phyloP scores from a whole-genome alignment of 53 echinoderm and acorn worm species.

The Henricia sp. region DNA sequence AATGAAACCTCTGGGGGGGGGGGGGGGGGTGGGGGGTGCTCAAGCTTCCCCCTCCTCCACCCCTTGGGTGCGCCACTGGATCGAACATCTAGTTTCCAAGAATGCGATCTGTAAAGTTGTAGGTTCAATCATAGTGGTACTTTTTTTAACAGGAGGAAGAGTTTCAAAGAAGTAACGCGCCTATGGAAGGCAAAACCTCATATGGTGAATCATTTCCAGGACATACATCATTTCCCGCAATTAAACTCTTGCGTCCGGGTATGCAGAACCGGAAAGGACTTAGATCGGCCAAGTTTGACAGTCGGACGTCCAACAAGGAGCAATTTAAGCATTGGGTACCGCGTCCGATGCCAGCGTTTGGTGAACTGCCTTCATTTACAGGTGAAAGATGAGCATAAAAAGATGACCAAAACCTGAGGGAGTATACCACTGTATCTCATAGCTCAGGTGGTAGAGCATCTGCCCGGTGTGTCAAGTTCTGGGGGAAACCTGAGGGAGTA shows the following conservation, averaged over 20 bases:
- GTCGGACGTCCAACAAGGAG: conserved; percentile 88
- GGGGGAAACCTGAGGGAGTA: too few species aligned
- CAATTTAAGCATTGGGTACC: conserved; percentile 79
- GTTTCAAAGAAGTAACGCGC: conserved; percentile 74
- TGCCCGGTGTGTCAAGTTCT: too few species aligned
- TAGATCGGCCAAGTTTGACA: conserved; percentile 87
- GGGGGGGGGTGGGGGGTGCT: too few species aligned
- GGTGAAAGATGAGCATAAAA: conserved; percentile 46
- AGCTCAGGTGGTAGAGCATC: too few species aligned
- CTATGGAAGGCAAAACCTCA: conserved; percentile 74
- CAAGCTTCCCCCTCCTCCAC: too few species aligned
- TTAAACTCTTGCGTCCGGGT: conserved; percentile 66
- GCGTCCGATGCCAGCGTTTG: conserved; percentile 78
- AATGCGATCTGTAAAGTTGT: too few species aligned
- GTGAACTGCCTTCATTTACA: conserved; percentile 95
- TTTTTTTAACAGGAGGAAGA: conserved; percentile 52
- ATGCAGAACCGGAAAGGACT: conserved; percentile 59
- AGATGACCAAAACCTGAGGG: too few species aligned
- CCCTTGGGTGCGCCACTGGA: too few species aligned
- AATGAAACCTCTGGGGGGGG: too few species aligned
- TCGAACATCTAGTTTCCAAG: too few species aligned
- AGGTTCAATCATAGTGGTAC: too few species aligned
- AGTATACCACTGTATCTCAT: too few species aligned
- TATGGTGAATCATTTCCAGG: conserved; percentile 85
- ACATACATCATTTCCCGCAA: conserved; percentile 82